Evolutionary conservation across 2,113 vertebrate species (phyloP).

Genomic region (Cnemophilus loriae): DNA sequence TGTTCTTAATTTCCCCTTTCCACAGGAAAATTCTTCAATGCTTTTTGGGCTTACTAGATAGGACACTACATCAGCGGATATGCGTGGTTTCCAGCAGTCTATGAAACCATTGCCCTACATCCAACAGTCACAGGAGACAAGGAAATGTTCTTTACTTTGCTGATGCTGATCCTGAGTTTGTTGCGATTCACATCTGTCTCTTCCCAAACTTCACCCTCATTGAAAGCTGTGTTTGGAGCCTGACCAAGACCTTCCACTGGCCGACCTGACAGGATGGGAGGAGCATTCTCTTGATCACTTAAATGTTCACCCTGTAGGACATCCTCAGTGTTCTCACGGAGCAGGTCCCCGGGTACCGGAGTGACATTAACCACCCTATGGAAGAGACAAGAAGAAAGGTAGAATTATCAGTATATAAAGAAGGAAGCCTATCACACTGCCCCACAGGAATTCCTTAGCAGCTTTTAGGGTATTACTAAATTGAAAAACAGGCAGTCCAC

Average conservation of each 20-base stretch:
- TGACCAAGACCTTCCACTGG: slow-evolving; percentile 70
- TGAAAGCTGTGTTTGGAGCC: slow-evolving; percentile 65
- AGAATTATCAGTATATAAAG: neutral
- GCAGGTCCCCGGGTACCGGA: slow-evolving; percentile 85
- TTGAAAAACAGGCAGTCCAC: neutral
- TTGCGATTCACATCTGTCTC: slow-evolving; percentile 98
- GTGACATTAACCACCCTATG: slow-evolving; percentile 88
- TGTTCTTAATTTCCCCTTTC: neutral
- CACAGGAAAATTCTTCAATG: neutral
- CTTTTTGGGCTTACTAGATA: neutral
- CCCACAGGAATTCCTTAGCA: neutral
- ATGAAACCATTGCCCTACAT: neutral
- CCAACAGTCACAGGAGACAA: neutral
- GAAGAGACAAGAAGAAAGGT: neutral
- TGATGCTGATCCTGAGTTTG: slow-evolving; percentile 97
- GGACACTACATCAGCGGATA: neutral
- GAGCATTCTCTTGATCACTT: slow-evolving; percentile 97
- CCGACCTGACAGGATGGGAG: slow-evolving; percentile 79
- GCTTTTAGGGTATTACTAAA: neutral
- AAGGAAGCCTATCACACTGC: neutral
- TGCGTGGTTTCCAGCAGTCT: neutral
- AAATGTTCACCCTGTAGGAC: slow-evolving; percentile 95
- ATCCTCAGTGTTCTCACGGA: slow-evolving; percentile 95
- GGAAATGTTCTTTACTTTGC: slow-evolving; percentile 81
- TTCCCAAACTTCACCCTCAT: slow-evolving; percentile 90